Conservation (phyloP, 30 jellyfish, hydroid and myxozoan species). For the Hydractinia echinata region DNA sequence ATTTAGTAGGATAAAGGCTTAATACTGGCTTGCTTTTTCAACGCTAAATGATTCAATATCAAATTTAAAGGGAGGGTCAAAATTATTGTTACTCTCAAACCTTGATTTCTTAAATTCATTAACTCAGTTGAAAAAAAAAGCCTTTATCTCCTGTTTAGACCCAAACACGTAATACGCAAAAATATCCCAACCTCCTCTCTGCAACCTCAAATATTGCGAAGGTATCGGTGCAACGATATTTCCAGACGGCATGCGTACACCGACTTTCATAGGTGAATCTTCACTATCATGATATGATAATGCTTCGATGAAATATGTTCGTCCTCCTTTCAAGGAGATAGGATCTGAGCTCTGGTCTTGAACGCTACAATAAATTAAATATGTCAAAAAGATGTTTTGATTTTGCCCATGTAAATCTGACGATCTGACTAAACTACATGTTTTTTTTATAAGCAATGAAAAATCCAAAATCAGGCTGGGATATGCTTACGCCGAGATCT, state of each 20-base stretch:
- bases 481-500: no score
- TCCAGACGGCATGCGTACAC: slow-evolving; percentile 91
- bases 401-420: neutral
- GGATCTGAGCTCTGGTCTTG: slow-evolving; percentile 90
- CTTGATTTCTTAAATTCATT: neutral
- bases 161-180: neutral
- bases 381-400: no score
- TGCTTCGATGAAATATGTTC: slow-evolving; percentile 83
- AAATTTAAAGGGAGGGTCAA: no score
- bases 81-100: neutral
- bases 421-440: neutral
- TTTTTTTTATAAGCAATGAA: no score
- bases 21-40: no score
- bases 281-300: slow-evolving; percentile 60
- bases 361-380: slow-evolving; percentile 34
- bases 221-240: slow-evolving; percentile 77
- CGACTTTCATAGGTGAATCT: slow-evolving; percentile 80
- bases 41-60: no score
- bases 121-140: no score
- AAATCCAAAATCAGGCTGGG: no score
- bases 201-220: slow-evolving; percentile 51
- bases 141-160: neutral
- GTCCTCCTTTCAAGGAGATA: slow-evolving; percentile 78
- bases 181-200: slow-evolving; percentile 61
- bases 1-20: no score